Conservation (phyloP, 2,113 vertebrate species). For the Delphinapterus leucas region DNA sequence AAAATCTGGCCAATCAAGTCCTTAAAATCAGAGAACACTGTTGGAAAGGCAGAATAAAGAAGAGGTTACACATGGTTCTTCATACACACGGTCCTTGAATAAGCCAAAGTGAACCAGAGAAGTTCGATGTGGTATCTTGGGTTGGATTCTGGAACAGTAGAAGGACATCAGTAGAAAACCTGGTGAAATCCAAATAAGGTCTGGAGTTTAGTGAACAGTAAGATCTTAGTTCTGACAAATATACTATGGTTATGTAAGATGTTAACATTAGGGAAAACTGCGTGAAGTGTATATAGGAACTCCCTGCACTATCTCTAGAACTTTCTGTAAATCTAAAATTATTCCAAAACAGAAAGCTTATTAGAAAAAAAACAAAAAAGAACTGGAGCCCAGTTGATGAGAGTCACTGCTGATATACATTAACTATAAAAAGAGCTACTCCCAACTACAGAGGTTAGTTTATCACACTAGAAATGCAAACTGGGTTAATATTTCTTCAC, state of each 20-base stretch:
- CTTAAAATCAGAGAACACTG: slow-evolving; percentile 97
- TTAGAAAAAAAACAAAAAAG: neutral
- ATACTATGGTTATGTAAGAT: neutral
- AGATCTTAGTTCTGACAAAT: neutral
- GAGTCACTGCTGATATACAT: neutral
- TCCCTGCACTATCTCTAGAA: neutral
- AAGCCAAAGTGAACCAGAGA: neutral
- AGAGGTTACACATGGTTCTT: neutral
- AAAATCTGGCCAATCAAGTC: slow-evolving; percentile 98
- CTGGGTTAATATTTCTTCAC: neutral
- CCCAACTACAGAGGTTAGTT: neutral
- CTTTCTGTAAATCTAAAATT: neutral
- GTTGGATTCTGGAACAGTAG: neutral
- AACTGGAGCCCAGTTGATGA: neutral
- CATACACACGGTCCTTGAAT: fast-evolving
- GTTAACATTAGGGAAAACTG: neutral
- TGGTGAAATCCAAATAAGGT: neutral
- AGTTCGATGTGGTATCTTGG: fast-evolving
- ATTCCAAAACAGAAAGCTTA: neutral
- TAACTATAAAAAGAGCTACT: neutral
- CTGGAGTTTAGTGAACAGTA: neutral
- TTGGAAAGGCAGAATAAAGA: slow-evolving; percentile 46
- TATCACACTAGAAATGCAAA: neutral
- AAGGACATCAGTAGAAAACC: neutral
- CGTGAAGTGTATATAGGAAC: neutral